Evolutionary conservation across 2,797 vertebrate species (phyloP).

Genomic region (Channa striata): DNA sequence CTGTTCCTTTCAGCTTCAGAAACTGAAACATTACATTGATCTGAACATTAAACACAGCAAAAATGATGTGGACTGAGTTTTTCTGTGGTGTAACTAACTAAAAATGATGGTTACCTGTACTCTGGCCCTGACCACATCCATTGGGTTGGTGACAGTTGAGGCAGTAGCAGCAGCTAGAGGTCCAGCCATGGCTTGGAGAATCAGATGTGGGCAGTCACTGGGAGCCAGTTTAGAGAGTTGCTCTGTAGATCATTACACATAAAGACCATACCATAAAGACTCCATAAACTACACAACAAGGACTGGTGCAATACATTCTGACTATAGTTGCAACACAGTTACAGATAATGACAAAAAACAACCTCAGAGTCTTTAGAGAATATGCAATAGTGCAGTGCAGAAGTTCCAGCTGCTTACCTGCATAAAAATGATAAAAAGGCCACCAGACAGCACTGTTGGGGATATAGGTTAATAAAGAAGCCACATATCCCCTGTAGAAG

Average conservation of each 20-base stretch:
- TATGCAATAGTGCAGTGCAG: not conserved
- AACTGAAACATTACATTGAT: not conserved
- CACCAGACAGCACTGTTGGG: slow-evolving; percentile 99
- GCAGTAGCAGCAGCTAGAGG: slow-evolving; percentile 95
- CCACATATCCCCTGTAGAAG: slow-evolving; percentile 96
- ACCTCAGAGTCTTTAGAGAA: not conserved
- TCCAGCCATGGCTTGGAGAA: slow-evolving; percentile 94
- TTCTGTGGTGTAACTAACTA: not conserved
- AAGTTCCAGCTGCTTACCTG: slow-evolving; percentile 82
- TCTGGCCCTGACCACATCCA: slow-evolving; percentile 95
- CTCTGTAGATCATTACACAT: slow-evolving; percentile 81
- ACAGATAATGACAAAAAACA: not conserved
- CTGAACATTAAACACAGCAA: too few species aligned
- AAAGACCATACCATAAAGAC: too few species aligned
- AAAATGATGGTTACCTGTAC: slow-evolving; percentile 88
- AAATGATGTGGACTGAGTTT: not conserved
- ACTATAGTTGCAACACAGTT: not conserved
- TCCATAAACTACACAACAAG: not conserved
- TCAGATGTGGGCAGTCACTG: slow-evolving; percentile 93
- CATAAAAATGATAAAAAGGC: slow-evolving; percentile 99
- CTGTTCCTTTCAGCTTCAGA: too few species aligned
- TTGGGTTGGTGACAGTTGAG: slow-evolving; percentile 96
- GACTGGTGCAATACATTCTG: not conserved
- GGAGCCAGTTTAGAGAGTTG: slow-evolving; percentile 93
- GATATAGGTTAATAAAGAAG: slow-evolving; percentile 97